Evolutionary conservation across 1,140 invertebrate genomes (phyloP), one percentile per base, ranked within the genome.

Genomic region (Matsumurasca onukii): DNA sequence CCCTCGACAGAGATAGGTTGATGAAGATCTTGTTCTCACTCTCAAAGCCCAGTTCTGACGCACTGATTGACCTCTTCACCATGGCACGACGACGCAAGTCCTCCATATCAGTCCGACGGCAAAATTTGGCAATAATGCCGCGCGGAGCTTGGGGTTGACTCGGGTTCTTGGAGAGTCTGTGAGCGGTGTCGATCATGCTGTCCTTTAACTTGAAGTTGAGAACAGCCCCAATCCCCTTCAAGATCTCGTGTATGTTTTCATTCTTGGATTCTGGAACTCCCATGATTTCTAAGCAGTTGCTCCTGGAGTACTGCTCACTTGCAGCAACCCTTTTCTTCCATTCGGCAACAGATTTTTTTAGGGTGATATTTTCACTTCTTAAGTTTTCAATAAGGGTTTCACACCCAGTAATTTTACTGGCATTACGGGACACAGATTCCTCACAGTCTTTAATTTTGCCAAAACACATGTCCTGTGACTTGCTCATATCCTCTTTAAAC

Each of bases 101-200:
- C 49, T 52, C 49, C 49, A 52, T 52, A 39, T 39, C 34, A 39
- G 17, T 39, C 34, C 34, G 34, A 39, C 34, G 17, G 34, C 34
- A 39, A 17, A 39, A 39, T 39, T 39, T 39, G 34, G 5, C 5
- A 15, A 52, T 52, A 52, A 52, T 52, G 20, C 49, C 20, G 5
- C 49, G 49, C 22, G 49, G 49, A 12, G 12, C 5, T 5, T 12
- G 3, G 22, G 49, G 49, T 22, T 52, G 12, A 22, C 20, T 52
- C 20, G 12, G 12, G 49, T 52, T 52, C 20, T 52, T 52, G 49
- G 49, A 5, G 5, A 52, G 49, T 52, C 49, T 45, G 17, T 45
- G 34, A 12, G 34, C 34, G 17, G 34, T 17, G 17, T 45, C 34
- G 9, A 45, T 17, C 34, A 45, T 45, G 17, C 17, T 45, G 17